A percentile compares a stretch with the other conserved stretches of the same genome.
These are phyloP conservation scores for Scaptodrosophila latifasciaeformis DNA, from an alignment of 2,888 invertebrate genomes.

Conservation along the genomic window DNA sequence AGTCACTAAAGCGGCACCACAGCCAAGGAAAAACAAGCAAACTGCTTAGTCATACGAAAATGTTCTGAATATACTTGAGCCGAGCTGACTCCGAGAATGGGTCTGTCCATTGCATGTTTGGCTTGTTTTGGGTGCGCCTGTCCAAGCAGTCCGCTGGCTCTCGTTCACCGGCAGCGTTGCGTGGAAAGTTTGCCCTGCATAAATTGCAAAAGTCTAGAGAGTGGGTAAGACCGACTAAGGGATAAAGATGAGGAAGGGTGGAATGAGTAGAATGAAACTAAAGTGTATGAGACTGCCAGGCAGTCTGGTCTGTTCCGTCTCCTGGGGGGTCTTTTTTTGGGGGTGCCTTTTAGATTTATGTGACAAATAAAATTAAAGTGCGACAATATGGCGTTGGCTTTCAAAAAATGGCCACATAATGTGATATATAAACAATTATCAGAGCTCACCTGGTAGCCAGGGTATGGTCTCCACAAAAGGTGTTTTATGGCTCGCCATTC, in stretches of 20 bases:
- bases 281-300: background rate
- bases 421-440: slow-evolving; percentile 59
- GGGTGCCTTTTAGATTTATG: slow-evolving; percentile 54
- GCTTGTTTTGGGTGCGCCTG: slow-evolving; percentile 33
- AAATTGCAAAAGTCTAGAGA: slow-evolving; percentile 42
- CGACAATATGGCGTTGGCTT: slow-evolving; percentile 65
- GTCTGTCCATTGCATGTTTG: slow-evolving; percentile 34
- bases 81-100: too few species aligned
- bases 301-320: slow-evolving; percentile 2
- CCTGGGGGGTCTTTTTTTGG: slow-evolving; percentile 7
- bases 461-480: too few species aligned
- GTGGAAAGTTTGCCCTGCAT: slow-evolving; percentile 56
- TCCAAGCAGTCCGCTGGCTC: too few species aligned
- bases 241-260: too few species aligned
- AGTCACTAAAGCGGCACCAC: background rate
- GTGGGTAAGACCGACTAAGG: too few species aligned
- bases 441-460: slow-evolving; percentile 30
- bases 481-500: too few species aligned
- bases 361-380: slow-evolving; percentile 67
- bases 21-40: background rate
- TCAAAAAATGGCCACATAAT: slow-evolving; percentile 49
- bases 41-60: slow-evolving; percentile 67
- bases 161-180: slow-evolving; percentile 38
- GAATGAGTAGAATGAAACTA: too few species aligned
- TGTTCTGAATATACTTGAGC: slow-evolving; percentile 46